Percentiles rank a stretch among this genome's conserved stretches.
Evolutionary conservation across 2,888 invertebrate genomes (phyloP).

Genomic region (Lomographa bimaculata): DNA sequence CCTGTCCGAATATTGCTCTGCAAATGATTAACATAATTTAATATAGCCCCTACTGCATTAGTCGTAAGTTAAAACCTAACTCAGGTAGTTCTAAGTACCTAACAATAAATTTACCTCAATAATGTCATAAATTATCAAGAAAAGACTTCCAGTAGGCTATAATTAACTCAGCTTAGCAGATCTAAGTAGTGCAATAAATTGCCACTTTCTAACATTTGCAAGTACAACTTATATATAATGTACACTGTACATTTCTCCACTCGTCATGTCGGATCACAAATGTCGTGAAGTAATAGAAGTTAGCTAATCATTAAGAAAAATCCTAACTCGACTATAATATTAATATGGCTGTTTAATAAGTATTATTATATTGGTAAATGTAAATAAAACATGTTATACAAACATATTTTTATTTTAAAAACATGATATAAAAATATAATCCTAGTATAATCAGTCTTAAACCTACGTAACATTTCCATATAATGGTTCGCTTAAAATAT

Average conservation of each 20-base stretch:
- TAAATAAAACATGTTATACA: conserved; percentile 25
- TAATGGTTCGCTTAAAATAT: conserved; percentile 7
- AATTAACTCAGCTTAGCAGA: too few species aligned
- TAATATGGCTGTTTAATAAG: conserved; percentile 12
- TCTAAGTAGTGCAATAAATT: not conserved
- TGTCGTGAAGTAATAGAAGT: conserved; percentile 7
- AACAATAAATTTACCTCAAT: too few species aligned
- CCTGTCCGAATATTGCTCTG: too few species aligned
- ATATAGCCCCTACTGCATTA: too few species aligned
- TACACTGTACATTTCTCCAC: conserved; percentile 11
- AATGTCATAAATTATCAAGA: too few species aligned
- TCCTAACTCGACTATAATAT: conserved; percentile 5
- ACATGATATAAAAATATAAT: conserved; percentile 17
- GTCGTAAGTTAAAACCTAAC: too few species aligned
- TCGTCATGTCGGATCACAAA: conserved; percentile 2
- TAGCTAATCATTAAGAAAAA: conserved; percentile 3
- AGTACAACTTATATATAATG: not conserved
- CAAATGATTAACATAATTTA: too few species aligned
- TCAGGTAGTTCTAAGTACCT: too few species aligned
- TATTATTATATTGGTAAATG: conserved; percentile 30
- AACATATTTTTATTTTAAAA: conserved; percentile 19
- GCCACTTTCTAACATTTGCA: conserved; percentile 1
- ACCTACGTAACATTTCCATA: conserved; percentile 22
- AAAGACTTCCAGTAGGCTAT: not conserved
- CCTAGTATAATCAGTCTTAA: conserved; percentile 33